Conservation (phyloP, 2,797 vertebrate genomes). For the Parauchenoglanis ngamensis region DNA sequence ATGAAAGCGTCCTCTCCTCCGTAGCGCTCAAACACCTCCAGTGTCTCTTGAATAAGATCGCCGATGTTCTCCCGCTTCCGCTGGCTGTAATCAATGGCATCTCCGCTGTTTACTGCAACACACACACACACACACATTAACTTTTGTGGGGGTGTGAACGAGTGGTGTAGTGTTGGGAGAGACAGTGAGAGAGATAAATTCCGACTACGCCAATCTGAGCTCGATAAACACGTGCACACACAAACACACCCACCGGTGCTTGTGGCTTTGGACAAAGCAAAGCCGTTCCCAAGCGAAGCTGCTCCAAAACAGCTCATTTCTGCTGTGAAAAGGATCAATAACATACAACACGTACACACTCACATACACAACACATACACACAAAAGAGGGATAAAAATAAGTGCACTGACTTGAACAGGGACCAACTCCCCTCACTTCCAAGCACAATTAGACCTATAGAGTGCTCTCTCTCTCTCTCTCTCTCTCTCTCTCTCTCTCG, state of each 20-base stretch:
- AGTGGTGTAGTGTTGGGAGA: background rate
- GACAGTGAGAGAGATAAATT: background rate
- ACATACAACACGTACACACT: slow-evolving; percentile 33
- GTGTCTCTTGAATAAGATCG: slow-evolving; percentile 89
- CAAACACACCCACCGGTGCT: background rate
- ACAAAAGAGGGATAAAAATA: background rate
- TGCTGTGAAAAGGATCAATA: background rate
- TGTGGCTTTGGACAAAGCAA: background rate
- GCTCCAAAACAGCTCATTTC: background rate
- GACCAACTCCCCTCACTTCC: slow-evolving; percentile 49
- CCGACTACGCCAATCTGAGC: background rate
- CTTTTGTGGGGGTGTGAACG: background rate
- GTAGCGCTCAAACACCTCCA: slow-evolving; percentile 84
- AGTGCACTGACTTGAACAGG: slow-evolving; percentile 12
- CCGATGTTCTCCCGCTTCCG: slow-evolving; percentile 88
- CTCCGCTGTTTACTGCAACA: slow-evolving; percentile 83
- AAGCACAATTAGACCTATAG: slow-evolving; percentile 62
- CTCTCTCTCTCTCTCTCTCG: background rate
- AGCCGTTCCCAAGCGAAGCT: background rate
- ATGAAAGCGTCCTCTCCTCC: slow-evolving; percentile 82
- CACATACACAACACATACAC: slow-evolving; percentile 39
- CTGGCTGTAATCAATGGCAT: slow-evolving; percentile 88
- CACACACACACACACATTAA: slow-evolving; percentile 31
- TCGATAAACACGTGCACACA: background rate
- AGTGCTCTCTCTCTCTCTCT: slow-evolving; percentile 42